Base-by-base conservation (phyloP, 2,797 vertebrate genomes). In the Diglossa cyanea region DNA sequence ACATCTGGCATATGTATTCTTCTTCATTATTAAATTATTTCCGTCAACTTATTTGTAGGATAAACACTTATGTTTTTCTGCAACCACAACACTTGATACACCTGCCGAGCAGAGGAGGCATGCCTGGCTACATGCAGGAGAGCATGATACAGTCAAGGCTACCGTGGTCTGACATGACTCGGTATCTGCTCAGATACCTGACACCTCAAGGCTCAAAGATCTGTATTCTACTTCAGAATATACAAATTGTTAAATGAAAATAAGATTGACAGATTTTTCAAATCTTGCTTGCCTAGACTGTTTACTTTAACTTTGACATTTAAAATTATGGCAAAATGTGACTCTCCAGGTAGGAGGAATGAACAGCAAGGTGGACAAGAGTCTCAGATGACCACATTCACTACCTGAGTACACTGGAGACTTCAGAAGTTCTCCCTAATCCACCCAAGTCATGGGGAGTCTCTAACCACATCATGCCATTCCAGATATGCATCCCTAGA, bases 41-140 rank as follows among this genome's bases (percentile, higher is more conserved):
- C 51, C 48, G 55, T 14, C 7, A n/a, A 19, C 1, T 42, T 47
- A 51, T 50, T 33, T 85, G 17, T 26, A 66, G 26, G n/a, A 75
- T 0, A 8, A 48, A 61, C 17, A 6, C 10, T 37, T 50, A 9
- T 30, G 9, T 30, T 50, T 42, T 74, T 47, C n/a, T 85, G n/a
- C 55, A 37, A 33, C 39, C 0, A 0, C 28, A 79, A 40, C 1
- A 2, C 35, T 61, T 42, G 47, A 53, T n/a, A 8, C 17, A 33
- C 23, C 37, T 45, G 24, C 44, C 45, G 50, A 79, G 53, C 35
- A 84, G 35, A 62, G 37, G 7, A 75, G 13, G 14, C 45, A 81
- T 48, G 65, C 58, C 26, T 11, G 3, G 48, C 55, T 84, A 33
- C 12, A 44, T 3, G 6, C 39, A 58, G 57, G 19, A 75, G 12